Conservation (phyloP, 2,888 invertebrate species). For the Ganaspis brasiliensis region DNA sequence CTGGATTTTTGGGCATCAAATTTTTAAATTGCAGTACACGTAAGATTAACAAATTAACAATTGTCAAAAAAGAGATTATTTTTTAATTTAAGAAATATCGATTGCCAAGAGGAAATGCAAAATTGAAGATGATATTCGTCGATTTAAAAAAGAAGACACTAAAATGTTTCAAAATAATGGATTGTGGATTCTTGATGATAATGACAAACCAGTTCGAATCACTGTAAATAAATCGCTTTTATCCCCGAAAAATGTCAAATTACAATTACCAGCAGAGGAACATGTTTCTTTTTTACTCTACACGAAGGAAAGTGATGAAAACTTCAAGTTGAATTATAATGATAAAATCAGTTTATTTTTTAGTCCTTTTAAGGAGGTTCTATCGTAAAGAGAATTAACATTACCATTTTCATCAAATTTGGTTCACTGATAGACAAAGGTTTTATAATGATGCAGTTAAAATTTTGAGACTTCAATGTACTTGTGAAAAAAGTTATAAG, state of each 20-base stretch:
- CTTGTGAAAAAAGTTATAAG: too few species aligned
- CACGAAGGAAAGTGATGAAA: constrained; percentile 59
- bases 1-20: not conserved
- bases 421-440: too few species aligned
- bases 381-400: too few species aligned
- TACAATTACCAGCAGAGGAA: not conserved
- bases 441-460: too few species aligned
- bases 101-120: not conserved
- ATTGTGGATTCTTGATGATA: constrained; percentile 58
- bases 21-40: not conserved
- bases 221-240: constrained; percentile 24
- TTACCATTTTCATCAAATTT: too few species aligned
- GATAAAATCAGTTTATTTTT: constrained; percentile 59
- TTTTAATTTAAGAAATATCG: not conserved
- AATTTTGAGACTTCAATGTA: too few species aligned
- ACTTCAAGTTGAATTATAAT: constrained; percentile 58
- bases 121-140: not conserved
- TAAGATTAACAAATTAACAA: too few species aligned
- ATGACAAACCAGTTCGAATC: constrained; percentile 57
- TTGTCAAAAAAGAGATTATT: not conserved
- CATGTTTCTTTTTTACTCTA: constrained; percentile 68
- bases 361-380: too few species aligned
- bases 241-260: not conserved
- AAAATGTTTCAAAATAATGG: constrained; percentile 55
- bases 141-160: constrained; percentile 44